Evolutionary conservation across 2,797 vertebrate genomes (phyloP).

Genomic region (Acrocephalus scirpaceus): DNA sequence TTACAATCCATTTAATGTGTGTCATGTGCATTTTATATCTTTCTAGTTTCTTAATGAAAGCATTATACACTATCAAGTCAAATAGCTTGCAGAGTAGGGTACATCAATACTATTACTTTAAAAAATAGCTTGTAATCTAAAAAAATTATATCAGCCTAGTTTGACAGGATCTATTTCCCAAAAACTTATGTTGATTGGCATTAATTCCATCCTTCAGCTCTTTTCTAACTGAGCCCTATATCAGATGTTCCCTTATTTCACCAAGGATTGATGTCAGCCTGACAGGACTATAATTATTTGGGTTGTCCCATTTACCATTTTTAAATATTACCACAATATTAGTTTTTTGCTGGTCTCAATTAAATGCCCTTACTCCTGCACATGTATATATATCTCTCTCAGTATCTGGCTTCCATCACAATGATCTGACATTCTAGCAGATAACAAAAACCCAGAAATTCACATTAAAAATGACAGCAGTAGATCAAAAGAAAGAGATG

Average conservation of each 20-base stretch:
- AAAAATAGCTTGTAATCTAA: conserved; percentile 17
- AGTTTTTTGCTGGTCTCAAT: conserved; percentile 51
- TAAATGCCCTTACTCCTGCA: conserved; percentile 29
- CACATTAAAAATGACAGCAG: not conserved
- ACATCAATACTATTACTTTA: conserved; percentile 21
- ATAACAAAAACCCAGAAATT: conserved; percentile 17
- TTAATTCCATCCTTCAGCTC: conserved; percentile 58
- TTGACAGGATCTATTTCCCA: conserved; percentile 65
- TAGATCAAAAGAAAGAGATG: conserved; percentile 1
- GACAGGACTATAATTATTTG: conserved; percentile 62
- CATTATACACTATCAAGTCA: not conserved
- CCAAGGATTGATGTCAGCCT: conserved; percentile 27
- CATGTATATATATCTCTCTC: not conserved
- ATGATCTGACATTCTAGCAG: conserved; percentile 2
- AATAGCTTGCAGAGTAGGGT: not conserved
- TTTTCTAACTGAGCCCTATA: conserved; percentile 29
- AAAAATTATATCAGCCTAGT: conserved; percentile 17
- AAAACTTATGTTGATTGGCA: conserved; percentile 60
- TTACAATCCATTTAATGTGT: not conserved
- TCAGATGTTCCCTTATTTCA: conserved; percentile 53
- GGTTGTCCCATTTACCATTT: conserved; percentile 48
- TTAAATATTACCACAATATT: conserved; percentile 57
- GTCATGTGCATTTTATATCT: not conserved
- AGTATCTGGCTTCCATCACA: not conserved
- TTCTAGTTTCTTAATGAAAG: conserved; percentile 19